Evolutionary conservation across 2,888 invertebrate species (phyloP).

Genomic region (Vanessa cardui): DNA sequence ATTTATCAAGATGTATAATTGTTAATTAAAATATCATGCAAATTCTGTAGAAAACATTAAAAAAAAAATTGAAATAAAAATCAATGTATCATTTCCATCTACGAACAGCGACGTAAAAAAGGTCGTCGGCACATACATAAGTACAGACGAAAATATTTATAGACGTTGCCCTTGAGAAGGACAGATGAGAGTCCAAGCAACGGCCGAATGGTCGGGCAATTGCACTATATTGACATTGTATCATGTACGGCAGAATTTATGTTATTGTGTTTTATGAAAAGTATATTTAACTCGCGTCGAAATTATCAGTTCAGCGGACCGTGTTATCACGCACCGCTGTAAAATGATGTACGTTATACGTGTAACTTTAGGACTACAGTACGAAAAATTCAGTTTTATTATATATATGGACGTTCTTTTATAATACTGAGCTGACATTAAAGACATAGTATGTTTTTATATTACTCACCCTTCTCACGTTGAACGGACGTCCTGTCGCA

Average conservation of each 20-base stretch:
- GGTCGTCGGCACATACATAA: conserved; percentile 36
- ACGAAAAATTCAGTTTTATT: background rate
- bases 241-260: conserved; percentile 31
- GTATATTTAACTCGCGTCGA: conserved; percentile 6
- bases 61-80: background rate
- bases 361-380: background rate
- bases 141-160: conserved; percentile 56
- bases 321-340: conserved; percentile 4
- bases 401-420: background rate
- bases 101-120: conserved; percentile 22
- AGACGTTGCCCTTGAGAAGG: conserved; percentile 69
- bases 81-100: conserved; percentile 18
- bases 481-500: background rate
- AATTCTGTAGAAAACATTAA: background rate
- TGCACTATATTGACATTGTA: conserved; percentile 28
- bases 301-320: conserved; percentile 5
- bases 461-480: background rate
- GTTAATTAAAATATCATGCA: no score
- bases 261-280: background rate
- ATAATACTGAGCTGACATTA: background rate
- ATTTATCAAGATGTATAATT: background rate
- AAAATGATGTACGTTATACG: background rate
- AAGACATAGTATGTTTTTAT: background rate
- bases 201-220: conserved; percentile 19
- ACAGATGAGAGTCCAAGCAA: conserved; percentile 43